phyloP scores from a whole-genome alignment of 2,888 invertebrate species.

The Dorcus parallelipipedus region DNA sequence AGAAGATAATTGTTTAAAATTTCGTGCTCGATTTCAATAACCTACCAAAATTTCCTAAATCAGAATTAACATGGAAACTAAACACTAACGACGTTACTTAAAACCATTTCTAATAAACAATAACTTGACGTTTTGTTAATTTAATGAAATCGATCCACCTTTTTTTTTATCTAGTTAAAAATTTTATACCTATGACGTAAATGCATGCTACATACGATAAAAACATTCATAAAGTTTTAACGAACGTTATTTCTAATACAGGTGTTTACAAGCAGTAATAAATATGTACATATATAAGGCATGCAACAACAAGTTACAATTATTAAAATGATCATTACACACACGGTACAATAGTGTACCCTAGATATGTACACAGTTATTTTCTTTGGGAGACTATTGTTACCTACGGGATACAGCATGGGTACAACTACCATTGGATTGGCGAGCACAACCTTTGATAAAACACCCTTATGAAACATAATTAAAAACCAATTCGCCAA shows the following conservation, averaged over 20 bases:
- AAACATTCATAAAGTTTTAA: conserved; percentile 12
- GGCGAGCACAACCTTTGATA: conserved; percentile 20
- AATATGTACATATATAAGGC: too few relatives aligned
- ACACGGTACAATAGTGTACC: too few relatives aligned
- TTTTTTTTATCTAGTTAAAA: conserved; percentile 3
- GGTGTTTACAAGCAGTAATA: not conserved
- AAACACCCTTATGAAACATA: conserved; percentile 7
- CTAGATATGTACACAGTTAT: too few relatives aligned
- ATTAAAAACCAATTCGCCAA: conserved; percentile 12
- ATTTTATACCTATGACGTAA: not conserved
- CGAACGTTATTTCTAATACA: conserved; percentile 10
- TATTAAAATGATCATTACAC: too few relatives aligned
- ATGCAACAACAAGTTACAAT: too few relatives aligned
- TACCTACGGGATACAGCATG: not conserved
- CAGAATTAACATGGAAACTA: not conserved
- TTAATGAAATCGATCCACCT: not conserved
- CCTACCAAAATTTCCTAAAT: not conserved
- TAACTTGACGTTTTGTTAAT: not conserved
- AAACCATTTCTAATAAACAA: not conserved
- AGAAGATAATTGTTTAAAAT: too few relatives aligned
- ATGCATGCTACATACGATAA: conserved; percentile 4
- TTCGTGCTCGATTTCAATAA: too few relatives aligned
- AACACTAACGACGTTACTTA: not conserved
- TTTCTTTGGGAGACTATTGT: not conserved
- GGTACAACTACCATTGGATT: conserved; percentile 9